A percentile compares a stretch with the other conserved stretches of the same genome.
These are phyloP conservation scores for Penaeus vannamei DNA, from an alignment of 1,140 invertebrate genomes.

Conservation along the genomic window DNA sequence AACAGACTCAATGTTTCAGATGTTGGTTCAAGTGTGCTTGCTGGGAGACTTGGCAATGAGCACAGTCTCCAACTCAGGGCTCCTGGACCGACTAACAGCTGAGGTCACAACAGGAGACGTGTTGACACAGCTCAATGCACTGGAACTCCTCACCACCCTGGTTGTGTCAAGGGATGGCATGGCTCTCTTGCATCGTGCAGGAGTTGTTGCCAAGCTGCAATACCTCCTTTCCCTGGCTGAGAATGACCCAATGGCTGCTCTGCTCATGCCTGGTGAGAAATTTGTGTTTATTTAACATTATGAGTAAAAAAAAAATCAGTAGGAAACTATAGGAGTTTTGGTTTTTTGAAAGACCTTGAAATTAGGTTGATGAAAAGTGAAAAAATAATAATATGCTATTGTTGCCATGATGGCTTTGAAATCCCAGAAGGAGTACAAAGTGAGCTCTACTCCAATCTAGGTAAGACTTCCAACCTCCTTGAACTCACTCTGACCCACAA, in stretches of 20 bases:
- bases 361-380: no score
- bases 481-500: no score
- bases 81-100: slow-evolving; percentile 79
- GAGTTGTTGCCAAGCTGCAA: slow-evolving; percentile 44
- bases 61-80: slow-evolving; percentile 71
- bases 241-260: slow-evolving; percentile 49
- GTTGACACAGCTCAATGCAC: slow-evolving; percentile 82
- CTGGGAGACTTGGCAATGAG: slow-evolving; percentile 28
- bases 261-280: slow-evolving; percentile 42
- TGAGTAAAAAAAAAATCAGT: no score
- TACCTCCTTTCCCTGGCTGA: slow-evolving; percentile 55
- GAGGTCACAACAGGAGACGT: slow-evolving; percentile 81
- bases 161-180: slow-evolving; percentile 70
- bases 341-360: no score
- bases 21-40: slow-evolving; percentile 37
- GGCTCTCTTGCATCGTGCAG: slow-evolving; percentile 13
- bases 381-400: no score
- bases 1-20: neutral
- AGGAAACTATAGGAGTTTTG: no score
- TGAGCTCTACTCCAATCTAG: no score
- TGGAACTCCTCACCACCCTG: slow-evolving; percentile 83
- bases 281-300: no score
- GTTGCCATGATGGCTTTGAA: no score
- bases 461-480: no score
- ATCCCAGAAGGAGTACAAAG: neutral